Evolutionary conservation across 2,888 invertebrate species (phyloP).

Genomic region (Drosophila stalkeri): DNA sequence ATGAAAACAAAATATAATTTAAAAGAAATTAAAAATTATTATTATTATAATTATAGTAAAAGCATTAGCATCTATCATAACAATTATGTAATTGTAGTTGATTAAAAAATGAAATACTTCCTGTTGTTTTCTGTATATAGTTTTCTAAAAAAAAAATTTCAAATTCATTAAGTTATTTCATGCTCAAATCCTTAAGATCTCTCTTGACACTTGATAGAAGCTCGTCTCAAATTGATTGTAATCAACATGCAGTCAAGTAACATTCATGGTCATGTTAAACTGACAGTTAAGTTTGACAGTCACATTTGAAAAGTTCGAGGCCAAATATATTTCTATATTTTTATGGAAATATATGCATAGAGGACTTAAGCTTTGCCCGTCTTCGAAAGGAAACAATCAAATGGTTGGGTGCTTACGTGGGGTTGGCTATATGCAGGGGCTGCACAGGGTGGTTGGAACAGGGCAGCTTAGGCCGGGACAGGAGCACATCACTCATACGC

Average conservation of each 20-base stretch:
- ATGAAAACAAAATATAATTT: too few species aligned
- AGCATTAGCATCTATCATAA: too few species aligned
- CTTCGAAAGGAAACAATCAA: constrained; percentile 24
- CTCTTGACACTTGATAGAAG: too few species aligned
- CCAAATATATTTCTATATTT: not conserved
- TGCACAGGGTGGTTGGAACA: constrained; percentile 27
- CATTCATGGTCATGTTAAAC: not conserved
- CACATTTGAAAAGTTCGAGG: not conserved
- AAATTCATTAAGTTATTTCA: not conserved
- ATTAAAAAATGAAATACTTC: not conserved
- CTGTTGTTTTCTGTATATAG: not conserved
- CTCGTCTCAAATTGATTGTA: too few species aligned
- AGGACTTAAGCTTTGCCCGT: constrained; percentile 2
- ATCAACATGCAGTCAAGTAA: not conserved
- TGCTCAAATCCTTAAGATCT: not conserved
- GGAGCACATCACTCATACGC: constrained; percentile 75
- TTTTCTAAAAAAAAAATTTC: not conserved
- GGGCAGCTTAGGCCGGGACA: constrained; percentile 15
- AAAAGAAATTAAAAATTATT: too few species aligned
- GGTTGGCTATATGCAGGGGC: not conserved
- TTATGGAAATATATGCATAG: not conserved
- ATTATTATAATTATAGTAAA: too few species aligned
- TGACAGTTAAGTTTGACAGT: not conserved
- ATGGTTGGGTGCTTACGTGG: constrained; percentile 18
- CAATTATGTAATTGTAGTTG: not conserved